Conservation (phyloP, 2,888 invertebrate genomes). For the Blastobasis adustella region DNA sequence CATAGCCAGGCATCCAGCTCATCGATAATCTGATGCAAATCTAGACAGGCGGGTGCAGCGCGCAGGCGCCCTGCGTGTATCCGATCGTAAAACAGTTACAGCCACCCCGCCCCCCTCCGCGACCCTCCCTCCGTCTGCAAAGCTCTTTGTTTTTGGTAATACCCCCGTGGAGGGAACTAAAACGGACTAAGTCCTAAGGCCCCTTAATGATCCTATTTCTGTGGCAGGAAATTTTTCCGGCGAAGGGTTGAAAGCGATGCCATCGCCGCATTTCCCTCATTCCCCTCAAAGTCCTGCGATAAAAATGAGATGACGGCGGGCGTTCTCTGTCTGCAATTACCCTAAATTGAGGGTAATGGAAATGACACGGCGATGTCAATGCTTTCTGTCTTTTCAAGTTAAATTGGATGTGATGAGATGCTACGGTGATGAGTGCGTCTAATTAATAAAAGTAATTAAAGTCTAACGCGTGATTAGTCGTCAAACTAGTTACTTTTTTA, state of each 20-base stretch:
- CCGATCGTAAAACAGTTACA: conserved; percentile 70
- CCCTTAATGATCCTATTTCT: conserved; percentile 61
- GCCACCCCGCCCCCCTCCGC: conserved; percentile 21
- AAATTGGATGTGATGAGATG: too few species aligned
- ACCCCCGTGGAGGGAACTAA: conserved; percentile 48
- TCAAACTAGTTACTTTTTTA: too few species aligned
- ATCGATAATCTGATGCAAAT: conserved; percentile 69
- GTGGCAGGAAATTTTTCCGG: conserved; percentile 31
- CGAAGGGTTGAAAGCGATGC: too few species aligned
- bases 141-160: conserved; percentile 68
- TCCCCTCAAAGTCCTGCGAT: background rate
- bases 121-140: conserved; percentile 45
- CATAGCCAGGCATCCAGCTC: conserved; percentile 23
- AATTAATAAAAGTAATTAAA: too few species aligned
- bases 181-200: conserved; percentile 61
- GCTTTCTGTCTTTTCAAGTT: too few species aligned
- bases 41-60: conserved; percentile 15
- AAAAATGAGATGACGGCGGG: background rate
- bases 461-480: too few species aligned
- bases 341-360: background rate
- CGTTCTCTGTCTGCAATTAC: background rate
- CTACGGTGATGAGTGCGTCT: too few species aligned
- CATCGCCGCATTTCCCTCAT: background rate
- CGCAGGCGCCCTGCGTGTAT: conserved; percentile 32
- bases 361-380: too few species aligned